Conservation (phyloP, 2,888 invertebrate species). For the Epicampocera succincta region DNA sequence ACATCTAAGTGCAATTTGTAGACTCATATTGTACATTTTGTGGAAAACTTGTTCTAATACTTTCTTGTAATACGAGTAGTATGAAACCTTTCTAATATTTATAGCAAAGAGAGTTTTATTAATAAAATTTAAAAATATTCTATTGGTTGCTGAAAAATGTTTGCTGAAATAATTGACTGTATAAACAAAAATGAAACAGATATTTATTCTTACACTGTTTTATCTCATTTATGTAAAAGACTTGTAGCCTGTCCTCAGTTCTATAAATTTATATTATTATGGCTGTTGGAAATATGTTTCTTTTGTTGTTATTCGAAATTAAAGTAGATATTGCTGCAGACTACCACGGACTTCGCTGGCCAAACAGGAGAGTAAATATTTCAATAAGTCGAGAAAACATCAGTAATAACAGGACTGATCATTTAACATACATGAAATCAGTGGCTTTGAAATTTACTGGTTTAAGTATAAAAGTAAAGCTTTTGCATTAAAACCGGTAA, state of each 20-base stretch:
- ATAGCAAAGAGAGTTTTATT: too few species aligned
- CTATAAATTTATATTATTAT: constrained; percentile 43
- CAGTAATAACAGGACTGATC: constrained; percentile 20
- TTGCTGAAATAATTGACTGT: too few species aligned
- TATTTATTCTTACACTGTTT: too few species aligned
- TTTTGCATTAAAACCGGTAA: not conserved
- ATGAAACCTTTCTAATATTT: too few species aligned
- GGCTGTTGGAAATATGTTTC: not conserved
- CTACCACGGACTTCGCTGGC: not conserved
- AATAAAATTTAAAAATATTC: too few species aligned
- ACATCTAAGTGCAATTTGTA: too few species aligned
- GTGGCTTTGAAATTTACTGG: constrained; percentile 1
- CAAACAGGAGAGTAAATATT: not conserved
- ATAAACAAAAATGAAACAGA: too few species aligned
- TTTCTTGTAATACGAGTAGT: too few species aligned
- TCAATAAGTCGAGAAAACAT: constrained; percentile 5
- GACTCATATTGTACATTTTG: too few species aligned
- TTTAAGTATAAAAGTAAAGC: not conserved
- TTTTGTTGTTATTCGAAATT: constrained; percentile 13
- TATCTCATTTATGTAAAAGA: too few species aligned
- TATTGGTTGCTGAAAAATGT: too few species aligned
- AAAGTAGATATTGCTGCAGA: not conserved
- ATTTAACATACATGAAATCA: not conserved
- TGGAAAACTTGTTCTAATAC: too few species aligned
- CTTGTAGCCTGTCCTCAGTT: constrained; percentile 15